Evolutionary conservation across 2,888 invertebrate genomes (phyloP), one percentile per base, ranked within the genome.

Genomic region (Agonopterix subpropinquella): DNA sequence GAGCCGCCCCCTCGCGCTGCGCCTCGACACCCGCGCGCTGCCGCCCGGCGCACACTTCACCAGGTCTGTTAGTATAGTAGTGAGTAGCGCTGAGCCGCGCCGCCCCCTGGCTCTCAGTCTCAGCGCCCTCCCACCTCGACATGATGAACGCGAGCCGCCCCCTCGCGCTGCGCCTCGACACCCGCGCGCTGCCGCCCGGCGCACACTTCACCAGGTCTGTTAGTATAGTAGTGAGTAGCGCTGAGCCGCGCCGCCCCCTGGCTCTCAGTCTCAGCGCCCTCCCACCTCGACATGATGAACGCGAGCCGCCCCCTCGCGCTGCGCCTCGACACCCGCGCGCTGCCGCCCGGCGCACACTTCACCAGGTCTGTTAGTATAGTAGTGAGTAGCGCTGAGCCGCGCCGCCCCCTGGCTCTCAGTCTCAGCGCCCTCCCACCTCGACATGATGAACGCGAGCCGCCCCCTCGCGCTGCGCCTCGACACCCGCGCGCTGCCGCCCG

Each of bases 211-310:
- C n/a, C n/a, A n/a, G n/a, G n/a, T n/a, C n/a, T n/a, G n/a, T n/a
- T n/a, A n/a, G n/a, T n/a, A n/a, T n/a, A n/a, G n/a, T n/a, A n/a
- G n/a, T n/a, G n/a, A n/a, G n/a, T n/a, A n/a, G 92, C 92, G 55
- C 86, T 99, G 55, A 83, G 91, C 4, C 92, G 95, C 68, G 91
- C 91, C 54, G 94, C 92, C 4, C 62, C 91, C 0, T 98, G 96
- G 94, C 93, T 98, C 45, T 90, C 92, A 49, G 91, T n/a, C n/a
- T n/a, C n/a, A n/a, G n/a, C 91, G 71, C 97, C 98, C 0, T 71
- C 89, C 36, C 95, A 95, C 82, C 89, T 99, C 56, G 95, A 97
- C 76, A 80, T 98, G 59, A 94, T 94, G 86, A 96, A 98, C 80
- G 91, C 92, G 55, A 74, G 92, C 35, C 90, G 98, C 45, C 87